A percentile compares a stretch with the other conserved stretches of the same genome.
Conservation (phyloP, 1,140 invertebrate genomes). For the Drosophila lini region DNA sequence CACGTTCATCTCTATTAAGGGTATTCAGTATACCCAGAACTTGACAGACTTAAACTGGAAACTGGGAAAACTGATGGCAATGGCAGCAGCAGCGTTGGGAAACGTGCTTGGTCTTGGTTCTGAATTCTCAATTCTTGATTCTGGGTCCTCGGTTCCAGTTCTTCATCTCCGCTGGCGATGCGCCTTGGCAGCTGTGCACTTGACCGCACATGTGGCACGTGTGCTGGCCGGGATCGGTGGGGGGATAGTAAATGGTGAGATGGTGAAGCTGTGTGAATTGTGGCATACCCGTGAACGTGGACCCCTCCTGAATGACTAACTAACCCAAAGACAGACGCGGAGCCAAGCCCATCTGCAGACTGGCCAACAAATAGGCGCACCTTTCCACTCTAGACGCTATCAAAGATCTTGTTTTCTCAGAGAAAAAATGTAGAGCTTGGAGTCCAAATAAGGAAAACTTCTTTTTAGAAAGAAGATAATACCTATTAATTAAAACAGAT, state of each 20-base stretch:
- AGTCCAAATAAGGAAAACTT: background rate
- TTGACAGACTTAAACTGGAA: conserved; percentile 21
- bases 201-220: conserved; percentile 78
- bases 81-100: conserved; percentile 47
- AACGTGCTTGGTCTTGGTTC: conserved; percentile 49
- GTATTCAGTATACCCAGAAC: conserved; percentile 32
- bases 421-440: conserved; percentile 1
- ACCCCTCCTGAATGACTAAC: conserved; percentile 40
- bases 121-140: conserved; percentile 32
- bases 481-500: too few species aligned
- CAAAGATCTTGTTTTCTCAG: conserved; percentile 43
- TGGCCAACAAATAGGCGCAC: conserved; percentile 44
- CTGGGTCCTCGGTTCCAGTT: conserved; percentile 35
- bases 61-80: conserved; percentile 29
- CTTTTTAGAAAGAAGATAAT: background rate
- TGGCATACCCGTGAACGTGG: conserved; percentile 21
- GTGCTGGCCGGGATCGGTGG: conserved; percentile 38
- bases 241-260: conserved; percentile 6
- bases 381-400: conserved; percentile 27
- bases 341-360: conserved; percentile 47
- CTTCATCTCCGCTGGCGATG: conserved; percentile 29
- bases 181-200: conserved; percentile 65
- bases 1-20: background rate
- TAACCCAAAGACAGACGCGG: conserved; percentile 37
- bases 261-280: conserved; percentile 39